Percentiles rank a stretch among this genome's conserved stretches.
phyloP scores from a whole-genome alignment of 2,113 vertebrate species.

The Oncorhynchus masou region DNA sequence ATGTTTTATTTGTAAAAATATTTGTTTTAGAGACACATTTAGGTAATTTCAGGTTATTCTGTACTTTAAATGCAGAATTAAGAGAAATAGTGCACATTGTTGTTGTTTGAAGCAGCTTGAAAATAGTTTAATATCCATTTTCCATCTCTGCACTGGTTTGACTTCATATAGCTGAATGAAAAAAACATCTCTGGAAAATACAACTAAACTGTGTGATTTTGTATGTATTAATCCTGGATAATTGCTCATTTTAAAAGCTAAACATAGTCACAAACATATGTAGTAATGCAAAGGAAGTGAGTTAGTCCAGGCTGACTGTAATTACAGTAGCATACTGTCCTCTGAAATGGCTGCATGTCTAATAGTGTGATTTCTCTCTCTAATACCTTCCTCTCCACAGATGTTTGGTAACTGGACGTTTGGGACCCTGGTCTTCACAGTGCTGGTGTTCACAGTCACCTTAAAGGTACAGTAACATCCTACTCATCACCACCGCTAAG shows the following conservation, averaged over 20 bases:
- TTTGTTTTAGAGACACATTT: background rate
- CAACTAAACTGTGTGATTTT: too few species aligned
- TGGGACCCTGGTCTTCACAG: conserved; percentile 93
- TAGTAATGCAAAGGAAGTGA: background rate
- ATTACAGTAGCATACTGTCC: background rate
- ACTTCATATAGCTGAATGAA: background rate
- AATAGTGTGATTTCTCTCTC: background rate
- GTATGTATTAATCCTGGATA: too few species aligned
- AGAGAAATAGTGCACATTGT: background rate
- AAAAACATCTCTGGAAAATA: too few species aligned
- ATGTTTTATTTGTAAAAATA: background rate
- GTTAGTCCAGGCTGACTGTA: background rate
- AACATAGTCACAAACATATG: background rate
- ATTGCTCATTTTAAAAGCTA: too few species aligned
- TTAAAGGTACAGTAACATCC: conserved; percentile 81
- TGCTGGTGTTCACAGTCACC: conserved; percentile 93
- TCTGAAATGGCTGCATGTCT: background rate
- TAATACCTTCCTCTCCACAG: conserved; percentile 65
- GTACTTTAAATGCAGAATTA: background rate
- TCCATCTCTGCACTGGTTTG: background rate
- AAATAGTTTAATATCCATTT: background rate
- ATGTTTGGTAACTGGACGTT: conserved; percentile 98
- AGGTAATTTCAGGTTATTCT: background rate
- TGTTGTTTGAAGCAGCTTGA: background rate
- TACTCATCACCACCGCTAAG: background rate